These are phyloP conservation scores for Pelobates fuscus DNA, from an alignment of 2,113 vertebrate genomes.

Conservation along the genomic window DNA sequence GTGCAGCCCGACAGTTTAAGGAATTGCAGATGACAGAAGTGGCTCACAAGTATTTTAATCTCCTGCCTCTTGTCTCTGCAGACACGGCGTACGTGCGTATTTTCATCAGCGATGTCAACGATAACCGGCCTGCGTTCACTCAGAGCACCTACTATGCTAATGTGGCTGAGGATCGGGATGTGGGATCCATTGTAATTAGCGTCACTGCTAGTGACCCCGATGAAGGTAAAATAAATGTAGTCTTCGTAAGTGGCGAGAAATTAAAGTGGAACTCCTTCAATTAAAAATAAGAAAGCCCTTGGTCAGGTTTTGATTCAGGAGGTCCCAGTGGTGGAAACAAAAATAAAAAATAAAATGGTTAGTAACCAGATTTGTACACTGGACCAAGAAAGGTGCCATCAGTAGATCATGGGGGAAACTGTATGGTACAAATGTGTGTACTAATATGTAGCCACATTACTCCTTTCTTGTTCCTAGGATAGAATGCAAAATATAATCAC, in stretches of 20 bases:
- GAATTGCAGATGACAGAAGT: conserved; percentile 69
- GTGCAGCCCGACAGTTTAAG: conserved; percentile 57
- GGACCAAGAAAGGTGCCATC: too few relatives aligned
- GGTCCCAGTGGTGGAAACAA: too few relatives aligned
- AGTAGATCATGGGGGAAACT: too few relatives aligned
- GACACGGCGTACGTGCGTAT: conserved; percentile 81
- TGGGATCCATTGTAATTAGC: conserved; percentile 75
- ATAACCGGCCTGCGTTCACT: conserved; percentile 83
- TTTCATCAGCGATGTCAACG: conserved; percentile 81
- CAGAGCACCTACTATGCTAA: conserved; percentile 75
- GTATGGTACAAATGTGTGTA: too few relatives aligned
- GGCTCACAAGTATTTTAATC: conserved; percentile 61
- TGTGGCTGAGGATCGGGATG: conserved; percentile 81
- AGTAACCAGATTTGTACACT: too few relatives aligned
- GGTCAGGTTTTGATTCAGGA: too few relatives aligned
- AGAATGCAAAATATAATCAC: too few relatives aligned
- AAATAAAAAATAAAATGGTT: too few relatives aligned
- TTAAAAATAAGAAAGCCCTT: too few relatives aligned
- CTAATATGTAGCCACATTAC: too few relatives aligned
- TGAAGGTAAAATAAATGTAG: conserved; percentile 68
- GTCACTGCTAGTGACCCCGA: conserved; percentile 83
- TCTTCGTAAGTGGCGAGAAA: not conserved
- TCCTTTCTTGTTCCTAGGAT: too few relatives aligned
- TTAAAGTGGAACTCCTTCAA: too few relatives aligned
- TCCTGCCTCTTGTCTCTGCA: conserved; percentile 62